Base-by-base conservation (phyloP, 1,140 invertebrate species). In the Diorhabda carinulata region DNA sequence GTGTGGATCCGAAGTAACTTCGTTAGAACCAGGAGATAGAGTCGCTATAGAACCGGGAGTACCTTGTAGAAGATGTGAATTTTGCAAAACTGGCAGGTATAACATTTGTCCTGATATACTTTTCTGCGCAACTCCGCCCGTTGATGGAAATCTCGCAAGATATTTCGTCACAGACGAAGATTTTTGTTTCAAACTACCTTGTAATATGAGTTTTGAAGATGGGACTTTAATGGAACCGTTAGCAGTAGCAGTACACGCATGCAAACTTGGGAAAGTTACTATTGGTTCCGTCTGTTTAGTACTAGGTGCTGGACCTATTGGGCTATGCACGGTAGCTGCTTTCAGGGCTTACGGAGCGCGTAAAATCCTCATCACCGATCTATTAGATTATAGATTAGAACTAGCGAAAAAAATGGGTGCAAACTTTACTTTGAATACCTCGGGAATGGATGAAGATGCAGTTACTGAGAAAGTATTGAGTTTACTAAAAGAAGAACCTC, bases 1-100 rank as follows among this genome's bases (percentile, higher is more conserved):
- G 78, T 71, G 85, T 42, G 94, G 94, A 25, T 85, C 85, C 57
- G 88, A 90, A 69, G 94, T 96, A 0, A 91, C 83, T 70, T 82
- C 88, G 79, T 80, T 97, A 0, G 87, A 89, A 78, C 72, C 78
- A 6, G 95, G 95, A 2, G 96, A 98, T 82, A 85, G 94, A 57
- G 94, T 98, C 2, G 94, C 94, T 2, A 91, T 97, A 68, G 96
- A 98, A 82, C 96, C 96, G 3, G 94, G 94, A 5, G 88, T 95
- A 42, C 89, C 94, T 0, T 98, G 97, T 77, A 84, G 92, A 61
- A 83, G 81, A 43, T 98, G 97, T 79, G 83, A 88, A n/a, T 91
- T 87, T 78, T 98, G 96, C 81, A 95, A 94, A 81, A 83, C 81
- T 43, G 96, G 96, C 41, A 84, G 87, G 57, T 98, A 98, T 82